phyloP scores from a whole-genome alignment of 2,113 vertebrate genomes.

The Cricetomys ansorgei region DNA sequence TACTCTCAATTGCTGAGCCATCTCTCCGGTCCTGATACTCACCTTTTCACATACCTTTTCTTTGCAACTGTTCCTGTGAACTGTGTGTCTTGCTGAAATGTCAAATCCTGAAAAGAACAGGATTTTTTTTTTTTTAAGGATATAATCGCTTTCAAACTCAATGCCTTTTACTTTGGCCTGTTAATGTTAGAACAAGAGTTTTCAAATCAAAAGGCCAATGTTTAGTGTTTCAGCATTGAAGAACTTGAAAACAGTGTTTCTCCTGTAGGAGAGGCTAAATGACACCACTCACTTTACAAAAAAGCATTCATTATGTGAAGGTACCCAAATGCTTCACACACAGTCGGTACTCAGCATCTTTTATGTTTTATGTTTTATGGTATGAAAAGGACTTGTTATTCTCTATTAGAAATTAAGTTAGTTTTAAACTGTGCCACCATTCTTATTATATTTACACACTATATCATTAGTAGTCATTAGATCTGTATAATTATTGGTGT shows the following conservation, averaged over 20 bases:
- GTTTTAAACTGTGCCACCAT: neutral
- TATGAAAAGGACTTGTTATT: neutral
- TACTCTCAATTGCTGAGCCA: too few species aligned
- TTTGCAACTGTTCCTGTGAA: neutral
- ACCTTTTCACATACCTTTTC: neutral
- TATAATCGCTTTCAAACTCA: neutral
- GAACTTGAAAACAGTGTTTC: neutral
- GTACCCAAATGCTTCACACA: neutral
- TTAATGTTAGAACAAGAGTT: neutral
- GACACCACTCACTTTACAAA: neutral
- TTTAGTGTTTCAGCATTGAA: neutral
- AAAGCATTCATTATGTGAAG: neutral
- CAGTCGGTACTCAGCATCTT: neutral
- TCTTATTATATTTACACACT: neutral
- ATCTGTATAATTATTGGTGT: neutral
- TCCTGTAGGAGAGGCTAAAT: neutral
- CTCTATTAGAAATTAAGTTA: neutral
- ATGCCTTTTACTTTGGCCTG: neutral
- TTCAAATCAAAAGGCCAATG: neutral
- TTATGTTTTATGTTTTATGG: neutral
- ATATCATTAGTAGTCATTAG: neutral
- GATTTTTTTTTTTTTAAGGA: neutral
- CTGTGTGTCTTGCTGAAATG: neutral
- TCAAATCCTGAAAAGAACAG: neutral
- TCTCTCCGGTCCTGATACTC: neutral